phyloP scores from a whole-genome alignment of 1,140 invertebrate species.

The Lepidurus apus region DNA sequence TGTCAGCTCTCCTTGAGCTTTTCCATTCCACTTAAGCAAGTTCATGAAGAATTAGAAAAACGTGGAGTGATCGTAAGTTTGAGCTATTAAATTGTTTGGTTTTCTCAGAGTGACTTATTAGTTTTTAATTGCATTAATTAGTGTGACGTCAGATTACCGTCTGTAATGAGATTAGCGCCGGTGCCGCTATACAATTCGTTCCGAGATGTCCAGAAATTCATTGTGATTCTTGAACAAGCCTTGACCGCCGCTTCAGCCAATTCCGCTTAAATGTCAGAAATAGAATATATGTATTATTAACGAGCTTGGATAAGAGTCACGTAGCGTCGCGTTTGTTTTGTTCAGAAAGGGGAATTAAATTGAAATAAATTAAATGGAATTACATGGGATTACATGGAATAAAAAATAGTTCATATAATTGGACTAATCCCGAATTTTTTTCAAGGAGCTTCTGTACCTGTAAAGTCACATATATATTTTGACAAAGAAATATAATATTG shows the following conservation, averaged over 20 bases:
- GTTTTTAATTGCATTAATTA: constrained; percentile 38
- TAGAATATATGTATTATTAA: no score
- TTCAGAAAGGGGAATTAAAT: no score
- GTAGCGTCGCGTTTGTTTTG: no score
- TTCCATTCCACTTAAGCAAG: constrained; percentile 43
- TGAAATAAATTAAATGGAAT: no score
- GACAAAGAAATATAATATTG: no score
- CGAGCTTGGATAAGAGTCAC: no score
- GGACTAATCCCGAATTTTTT: no score
- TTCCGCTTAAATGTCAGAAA: constrained; percentile 10
- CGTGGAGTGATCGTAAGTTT: constrained; percentile 52
- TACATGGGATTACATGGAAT: no score
- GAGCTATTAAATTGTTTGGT: constrained; percentile 29
- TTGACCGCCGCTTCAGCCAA: constrained; percentile 31
- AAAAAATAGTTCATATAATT: no score
- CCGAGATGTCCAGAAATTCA: constrained; percentile 48
- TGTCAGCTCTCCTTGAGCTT: constrained; percentile 52
- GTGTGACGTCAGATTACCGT: constrained; percentile 53
- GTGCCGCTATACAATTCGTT: constrained; percentile 55
- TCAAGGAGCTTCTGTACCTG: no score
- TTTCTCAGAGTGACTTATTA: constrained; percentile 34
- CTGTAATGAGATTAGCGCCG: constrained; percentile 52
- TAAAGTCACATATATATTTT: no score
- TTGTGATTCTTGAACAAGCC: constrained; percentile 40
- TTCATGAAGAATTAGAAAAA: constrained; percentile 49